A percentile compares a stretch with the other conserved stretches of the same genome.
These are phyloP conservation scores for Lagopus muta DNA, from an alignment of 2,113 vertebrate genomes.

Conservation along the genomic window DNA sequence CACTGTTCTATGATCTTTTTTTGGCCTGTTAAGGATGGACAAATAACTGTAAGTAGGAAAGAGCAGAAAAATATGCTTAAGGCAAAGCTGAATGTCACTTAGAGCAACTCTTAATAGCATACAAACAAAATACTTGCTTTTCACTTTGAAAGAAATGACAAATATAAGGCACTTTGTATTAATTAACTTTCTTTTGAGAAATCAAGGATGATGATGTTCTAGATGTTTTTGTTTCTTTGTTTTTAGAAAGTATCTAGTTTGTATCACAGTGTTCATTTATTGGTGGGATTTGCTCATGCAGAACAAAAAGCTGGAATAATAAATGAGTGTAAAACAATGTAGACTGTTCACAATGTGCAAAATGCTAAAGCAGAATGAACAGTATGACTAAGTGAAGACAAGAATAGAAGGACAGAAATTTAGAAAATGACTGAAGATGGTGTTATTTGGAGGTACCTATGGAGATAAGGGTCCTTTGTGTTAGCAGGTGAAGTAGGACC, in stretches of 20 bases:
- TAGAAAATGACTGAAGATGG: not conserved
- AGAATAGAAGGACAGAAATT: not conserved
- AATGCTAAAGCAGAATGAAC: not conserved
- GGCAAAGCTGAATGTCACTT: not conserved
- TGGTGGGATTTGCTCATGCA: not conserved
- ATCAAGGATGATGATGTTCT: not conserved
- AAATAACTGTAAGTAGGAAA: not conserved
- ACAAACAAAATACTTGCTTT: not conserved
- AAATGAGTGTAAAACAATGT: not conserved
- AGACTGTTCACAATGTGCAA: not conserved
- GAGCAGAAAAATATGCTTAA: not conserved
- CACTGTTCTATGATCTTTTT: not conserved
- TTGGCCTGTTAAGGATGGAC: not conserved
- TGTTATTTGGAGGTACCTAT: not conserved
- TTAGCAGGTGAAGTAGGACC: not conserved
- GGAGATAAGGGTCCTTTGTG: not conserved
- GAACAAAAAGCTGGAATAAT: not conserved
- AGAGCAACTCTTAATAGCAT: not conserved
- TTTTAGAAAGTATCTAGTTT: not conserved
- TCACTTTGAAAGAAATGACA: not conserved
- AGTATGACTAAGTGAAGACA: not conserved
- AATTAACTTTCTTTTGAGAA: slow-evolving; percentile 2
- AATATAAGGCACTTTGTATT: not conserved
- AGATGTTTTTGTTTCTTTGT: not conserved
- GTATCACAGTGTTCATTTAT: not conserved